Base-by-base conservation (phyloP, 2,797 vertebrate genomes). In the Lutjanus argentimaculatus region DNA sequence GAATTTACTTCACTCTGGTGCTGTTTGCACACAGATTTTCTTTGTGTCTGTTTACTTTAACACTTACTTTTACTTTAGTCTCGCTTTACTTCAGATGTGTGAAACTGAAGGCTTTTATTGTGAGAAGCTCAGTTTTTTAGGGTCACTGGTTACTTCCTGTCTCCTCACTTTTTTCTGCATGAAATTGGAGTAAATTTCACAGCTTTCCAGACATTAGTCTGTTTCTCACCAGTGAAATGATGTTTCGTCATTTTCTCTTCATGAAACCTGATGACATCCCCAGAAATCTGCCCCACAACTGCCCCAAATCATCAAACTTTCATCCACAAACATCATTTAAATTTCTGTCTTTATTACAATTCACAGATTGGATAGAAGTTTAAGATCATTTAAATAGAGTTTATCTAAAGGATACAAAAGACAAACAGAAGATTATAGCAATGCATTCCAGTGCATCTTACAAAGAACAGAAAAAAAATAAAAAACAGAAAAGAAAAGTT, bases 401-500 rank as follows among this genome's bases (percentile, higher is more conserved):
- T 95, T 88, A 94, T 94, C 90, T 94, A 94, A 97, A 97, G 96
- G 95, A 96, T 97, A 97, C 95, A 98, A 97, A 97, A 97, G 96
- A 96, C 97, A 96, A 95, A 97, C 95, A 97, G 95, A 90, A 94
- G 94, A 94, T 95, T 96, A 97, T 94, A 96, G 94, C 93, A 94
- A 97, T 94, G 96, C 96, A 97, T 97, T 97, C 97, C 97, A 97
- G 97, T 97, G 97, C 97, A 97, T 95, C 83, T 85, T 77, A 85
- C 76, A 87, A 84, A 78, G 30, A 55, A 79, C 61, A 53, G 12
- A 12, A 22, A 51, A 74, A 36, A 36, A 36, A 2, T 3, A 36
- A 36, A 36, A 3, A 36, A 36, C 30, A 36, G 30, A 55, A 79
- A 64, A 49, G 12, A 12, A 22, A 51, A 74, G 75, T 30, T 0